These are phyloP conservation scores for Montipora capitata DNA, from an alignment of 92 coral and sea anemone genomes.

Conservation along the genomic window DNA sequence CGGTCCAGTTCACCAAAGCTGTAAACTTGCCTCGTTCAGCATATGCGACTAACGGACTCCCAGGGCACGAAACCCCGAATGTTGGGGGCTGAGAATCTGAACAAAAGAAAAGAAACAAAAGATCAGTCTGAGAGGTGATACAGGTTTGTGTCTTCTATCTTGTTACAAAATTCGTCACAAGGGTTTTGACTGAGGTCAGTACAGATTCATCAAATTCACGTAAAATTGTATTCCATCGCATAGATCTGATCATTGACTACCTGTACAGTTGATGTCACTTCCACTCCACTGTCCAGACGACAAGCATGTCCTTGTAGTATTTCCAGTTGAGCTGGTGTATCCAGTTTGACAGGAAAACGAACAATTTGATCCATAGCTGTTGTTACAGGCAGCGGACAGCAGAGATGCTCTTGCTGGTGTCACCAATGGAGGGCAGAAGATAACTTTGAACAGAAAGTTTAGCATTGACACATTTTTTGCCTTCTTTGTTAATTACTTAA, in stretches of 20 bases:
- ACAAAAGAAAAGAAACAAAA: neutral
- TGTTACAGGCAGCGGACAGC: slow-evolving; percentile 3
- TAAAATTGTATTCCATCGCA: neutral
- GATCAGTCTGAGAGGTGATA: neutral
- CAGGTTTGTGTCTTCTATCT: neutral
- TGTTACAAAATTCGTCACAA: neutral
- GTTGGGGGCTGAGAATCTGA: slow-evolving; percentile 49
- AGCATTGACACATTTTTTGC: no score
- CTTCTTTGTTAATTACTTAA: neutral
- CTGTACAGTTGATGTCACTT: slow-evolving; percentile 30
- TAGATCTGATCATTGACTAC: no score
- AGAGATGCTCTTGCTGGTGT: neutral
- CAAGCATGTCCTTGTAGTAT: slow-evolving; percentile 36
- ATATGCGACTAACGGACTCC: neutral
- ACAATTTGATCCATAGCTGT: slow-evolving; percentile 3
- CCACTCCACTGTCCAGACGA: slow-evolving; percentile 58
- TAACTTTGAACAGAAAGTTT: neutral
- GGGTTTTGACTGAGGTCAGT: no score
- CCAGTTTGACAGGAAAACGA: slow-evolving; percentile 14
- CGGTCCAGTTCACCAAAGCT: slow-evolving; percentile 67
- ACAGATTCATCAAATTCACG: neutral
- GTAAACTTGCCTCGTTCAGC: slow-evolving; percentile 36
- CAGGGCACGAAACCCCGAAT: slow-evolving; percentile 49
- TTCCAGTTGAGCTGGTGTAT: slow-evolving; percentile 3
- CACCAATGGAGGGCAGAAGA: neutral